Conservation (phyloP, 2,888 invertebrate species). For the Luperina testacea region DNA sequence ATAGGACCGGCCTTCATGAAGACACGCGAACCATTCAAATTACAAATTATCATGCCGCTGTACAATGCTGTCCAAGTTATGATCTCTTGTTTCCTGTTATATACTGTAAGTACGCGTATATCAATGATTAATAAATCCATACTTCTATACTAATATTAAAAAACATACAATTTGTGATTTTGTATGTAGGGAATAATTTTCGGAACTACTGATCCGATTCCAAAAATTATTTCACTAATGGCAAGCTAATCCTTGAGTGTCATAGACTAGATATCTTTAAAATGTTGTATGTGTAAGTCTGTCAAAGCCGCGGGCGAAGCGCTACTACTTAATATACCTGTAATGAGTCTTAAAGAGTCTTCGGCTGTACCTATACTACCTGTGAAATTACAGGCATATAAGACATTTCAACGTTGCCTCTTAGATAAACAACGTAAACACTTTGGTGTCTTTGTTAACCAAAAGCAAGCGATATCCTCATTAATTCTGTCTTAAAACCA, state of each 20-base stretch:
- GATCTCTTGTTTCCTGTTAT: slow-evolving; percentile 85
- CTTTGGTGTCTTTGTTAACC: not conserved
- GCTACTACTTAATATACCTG: no score
- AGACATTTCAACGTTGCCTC: not conserved
- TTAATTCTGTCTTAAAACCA: not conserved
- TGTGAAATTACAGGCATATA: not conserved
- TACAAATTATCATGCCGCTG: slow-evolving; percentile 90
- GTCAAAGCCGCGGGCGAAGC: no score
- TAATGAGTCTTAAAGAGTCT: no score
- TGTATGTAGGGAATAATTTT: not conserved
- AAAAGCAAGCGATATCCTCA: not conserved
- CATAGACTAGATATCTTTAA: not conserved
- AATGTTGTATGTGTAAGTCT: no score
- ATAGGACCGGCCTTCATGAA: slow-evolving; percentile 93
- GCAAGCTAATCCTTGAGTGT: not conserved
- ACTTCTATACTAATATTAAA: no score
- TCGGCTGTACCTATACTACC: not conserved
- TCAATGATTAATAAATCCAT: not conserved
- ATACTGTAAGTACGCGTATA: slow-evolving; percentile 79
- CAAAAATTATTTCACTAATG: not conserved
- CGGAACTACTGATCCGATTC: not conserved
- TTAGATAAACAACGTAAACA: not conserved
- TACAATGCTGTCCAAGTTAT: slow-evolving; percentile 92
- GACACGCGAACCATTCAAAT: slow-evolving; percentile 89
- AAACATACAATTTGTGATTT: not conserved